Conservation (phyloP, 2,888 invertebrate genomes). For the Micoletzkya japonica region DNA sequence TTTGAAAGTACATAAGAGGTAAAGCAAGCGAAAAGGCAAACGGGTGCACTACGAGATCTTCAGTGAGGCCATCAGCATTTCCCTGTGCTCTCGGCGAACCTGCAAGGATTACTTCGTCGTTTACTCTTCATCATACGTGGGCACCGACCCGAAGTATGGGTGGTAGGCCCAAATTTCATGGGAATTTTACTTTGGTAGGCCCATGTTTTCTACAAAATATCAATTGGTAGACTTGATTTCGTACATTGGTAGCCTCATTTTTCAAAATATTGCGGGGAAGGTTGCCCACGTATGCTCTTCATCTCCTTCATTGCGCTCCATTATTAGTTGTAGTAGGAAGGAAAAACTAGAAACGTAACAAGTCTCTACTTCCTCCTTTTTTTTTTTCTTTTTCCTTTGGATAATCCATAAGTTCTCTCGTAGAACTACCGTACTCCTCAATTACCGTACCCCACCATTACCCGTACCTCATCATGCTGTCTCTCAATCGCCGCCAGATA, state of each 20-base stretch:
- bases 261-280: too few species aligned
- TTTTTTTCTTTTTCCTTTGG: not conserved
- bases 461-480: conserved; percentile 34
- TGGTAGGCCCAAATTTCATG: too few species aligned
- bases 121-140: not conserved
- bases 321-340: too few species aligned
- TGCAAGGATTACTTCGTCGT: not conserved
- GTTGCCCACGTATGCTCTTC: too few species aligned
- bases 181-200: too few species aligned
- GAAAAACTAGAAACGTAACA: too few species aligned
- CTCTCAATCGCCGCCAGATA: conserved; percentile 26
- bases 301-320: too few species aligned
- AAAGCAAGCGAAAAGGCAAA: too few species aligned
- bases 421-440: not conserved
- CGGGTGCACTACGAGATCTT: conserved; percentile 15
- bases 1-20: too few species aligned
- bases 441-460: not conserved
- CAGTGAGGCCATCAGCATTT: conserved; percentile 17
- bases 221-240: too few species aligned
- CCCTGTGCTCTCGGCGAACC: conserved; percentile 20
- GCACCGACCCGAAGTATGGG: not conserved
- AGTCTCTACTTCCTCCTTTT: not conserved
- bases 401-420: not conserved
- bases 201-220: too few species aligned
- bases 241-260: too few species aligned